Percentiles rank a stretch among this genome's conserved stretches.
Evolutionary conservation across 2,888 invertebrate species (phyloP).

Genomic region (Heliconius charithonia): DNA sequence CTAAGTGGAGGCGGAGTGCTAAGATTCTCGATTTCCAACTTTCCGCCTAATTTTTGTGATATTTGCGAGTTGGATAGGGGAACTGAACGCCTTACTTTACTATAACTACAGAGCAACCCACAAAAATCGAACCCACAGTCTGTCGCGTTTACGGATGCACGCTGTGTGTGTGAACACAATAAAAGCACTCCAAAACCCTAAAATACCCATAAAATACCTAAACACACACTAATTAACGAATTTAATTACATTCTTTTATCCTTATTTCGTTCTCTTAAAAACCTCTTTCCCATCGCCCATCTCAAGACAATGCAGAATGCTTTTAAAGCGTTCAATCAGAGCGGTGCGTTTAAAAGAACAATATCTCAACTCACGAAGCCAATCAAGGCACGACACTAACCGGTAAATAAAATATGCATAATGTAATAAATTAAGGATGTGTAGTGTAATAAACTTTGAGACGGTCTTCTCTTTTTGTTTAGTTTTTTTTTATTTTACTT

Average conservation of each 20-base stretch:
- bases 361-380: constrained; percentile 76
- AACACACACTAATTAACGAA: constrained; percentile 22
- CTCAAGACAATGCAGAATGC: constrained; percentile 50
- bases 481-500: neutral
- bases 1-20: no score
- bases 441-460: constrained; percentile 32
- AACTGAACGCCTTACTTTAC: no score
- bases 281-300: constrained; percentile 48
- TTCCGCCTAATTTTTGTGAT: no score
- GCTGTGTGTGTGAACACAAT: no score
- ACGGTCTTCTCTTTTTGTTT: neutral
- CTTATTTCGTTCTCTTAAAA: constrained; percentile 38
- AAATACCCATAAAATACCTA: constrained; percentile 1
- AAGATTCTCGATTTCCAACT: no score
- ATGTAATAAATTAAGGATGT: constrained; percentile 39
- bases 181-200: neutral
- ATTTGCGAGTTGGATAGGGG: no score
- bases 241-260: constrained; percentile 27
- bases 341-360: constrained; percentile 70
- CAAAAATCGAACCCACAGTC: neutral
- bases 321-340: constrained; percentile 69
- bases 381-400: constrained; percentile 62
- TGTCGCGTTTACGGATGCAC: neutral
- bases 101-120: no score
- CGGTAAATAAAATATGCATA: constrained; percentile 47